Evolutionary conservation across 2,113 vertebrate genomes (phyloP).

Genomic region (Gobiocypris rarus): DNA sequence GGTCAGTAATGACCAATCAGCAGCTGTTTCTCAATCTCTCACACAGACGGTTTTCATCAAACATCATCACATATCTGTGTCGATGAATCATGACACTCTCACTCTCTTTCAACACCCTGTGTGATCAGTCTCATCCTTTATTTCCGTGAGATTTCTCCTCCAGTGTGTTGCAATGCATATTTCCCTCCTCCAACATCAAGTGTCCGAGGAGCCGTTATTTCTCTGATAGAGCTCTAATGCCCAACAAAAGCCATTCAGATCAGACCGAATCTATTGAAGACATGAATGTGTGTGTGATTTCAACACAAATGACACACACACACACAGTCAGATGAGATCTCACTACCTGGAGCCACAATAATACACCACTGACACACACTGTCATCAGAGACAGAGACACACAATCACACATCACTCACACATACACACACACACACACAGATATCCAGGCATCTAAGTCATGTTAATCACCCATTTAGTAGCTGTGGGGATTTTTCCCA

Average conservation of each 20-base stretch:
- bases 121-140: not conserved
- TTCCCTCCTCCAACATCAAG: not conserved
- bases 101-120: not conserved
- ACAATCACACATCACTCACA: constrained; percentile 3
- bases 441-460: constrained; percentile 33
- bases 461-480: constrained; percentile 49
- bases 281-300: constrained; percentile 42
- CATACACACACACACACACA: constrained; percentile 25
- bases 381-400: constrained; percentile 50
- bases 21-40: not conserved
- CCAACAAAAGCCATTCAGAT: not conserved
- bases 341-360: constrained; percentile 60
- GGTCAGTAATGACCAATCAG: not conserved
- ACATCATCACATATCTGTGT: not conserved
- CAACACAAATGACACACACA: constrained; percentile 43
- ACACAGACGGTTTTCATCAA: not conserved
- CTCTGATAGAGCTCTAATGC: not conserved
- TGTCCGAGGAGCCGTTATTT: not conserved
- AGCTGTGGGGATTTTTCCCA: constrained; percentile 45
- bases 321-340: constrained; percentile 40
- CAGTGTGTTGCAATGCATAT: not conserved
- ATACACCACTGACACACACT: constrained; percentile 58
- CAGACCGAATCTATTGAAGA: not conserved
- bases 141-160: not conserved
- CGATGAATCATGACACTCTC: too few relatives aligned